Evolutionary conservation across 2,797 vertebrate species (phyloP).

Genomic region (Zonotrichia albicollis): DNA sequence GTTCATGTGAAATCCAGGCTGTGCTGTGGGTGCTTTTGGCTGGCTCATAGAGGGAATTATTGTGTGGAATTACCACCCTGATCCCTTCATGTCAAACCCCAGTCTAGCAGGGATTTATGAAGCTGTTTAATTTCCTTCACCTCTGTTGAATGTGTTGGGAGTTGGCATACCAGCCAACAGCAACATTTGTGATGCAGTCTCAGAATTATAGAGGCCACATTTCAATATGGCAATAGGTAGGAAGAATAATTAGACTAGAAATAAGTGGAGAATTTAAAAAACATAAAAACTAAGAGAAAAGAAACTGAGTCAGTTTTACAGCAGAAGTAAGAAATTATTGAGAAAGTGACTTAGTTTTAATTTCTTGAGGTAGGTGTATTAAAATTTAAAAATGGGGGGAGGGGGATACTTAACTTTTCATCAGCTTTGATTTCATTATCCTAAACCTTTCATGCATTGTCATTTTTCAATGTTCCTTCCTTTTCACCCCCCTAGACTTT

Average conservation of each 20-base stretch:
- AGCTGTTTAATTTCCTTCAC: neutral
- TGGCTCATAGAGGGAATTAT: accelerated
- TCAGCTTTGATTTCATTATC: neutral
- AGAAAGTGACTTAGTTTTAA: neutral
- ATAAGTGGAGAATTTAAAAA: neutral
- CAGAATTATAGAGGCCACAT: neutral
- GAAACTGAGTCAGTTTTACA: neutral
- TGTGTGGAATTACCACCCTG: neutral
- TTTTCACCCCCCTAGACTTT: neutral
- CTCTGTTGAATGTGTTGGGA: neutral
- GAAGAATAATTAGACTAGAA: neutral
- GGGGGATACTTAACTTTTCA: neutral
- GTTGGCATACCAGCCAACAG: neutral
- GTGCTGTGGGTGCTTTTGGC: neutral
- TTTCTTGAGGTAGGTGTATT: neutral
- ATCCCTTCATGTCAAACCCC: neutral
- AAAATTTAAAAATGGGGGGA: neutral
- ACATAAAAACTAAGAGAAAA: neutral
- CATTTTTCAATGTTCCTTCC: neutral
- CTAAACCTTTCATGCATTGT: neutral
- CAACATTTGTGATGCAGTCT: neutral
- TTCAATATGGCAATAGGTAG: neutral
- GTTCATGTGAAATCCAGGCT: neutral
- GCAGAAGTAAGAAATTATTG: neutral
- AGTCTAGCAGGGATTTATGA: neutral